Conservation (phyloP, 2,888 invertebrate genomes). For the Synanthedon formicaeformis region DNA sequence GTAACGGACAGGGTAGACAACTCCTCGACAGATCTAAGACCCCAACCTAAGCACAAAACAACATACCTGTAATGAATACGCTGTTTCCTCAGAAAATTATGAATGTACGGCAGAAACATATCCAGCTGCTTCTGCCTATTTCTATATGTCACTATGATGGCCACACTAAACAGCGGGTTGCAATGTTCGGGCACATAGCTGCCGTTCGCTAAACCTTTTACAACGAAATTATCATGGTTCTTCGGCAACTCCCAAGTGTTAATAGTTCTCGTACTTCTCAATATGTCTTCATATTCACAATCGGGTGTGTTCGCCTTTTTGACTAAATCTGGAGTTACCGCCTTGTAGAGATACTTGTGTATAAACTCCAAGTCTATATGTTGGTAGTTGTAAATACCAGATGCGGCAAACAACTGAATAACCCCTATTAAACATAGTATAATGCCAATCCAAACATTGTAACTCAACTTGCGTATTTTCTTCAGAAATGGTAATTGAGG, state of each 20-base stretch:
- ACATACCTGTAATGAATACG: constrained; percentile 79
- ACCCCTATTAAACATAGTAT: constrained; percentile 24
- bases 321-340: constrained; percentile 22
- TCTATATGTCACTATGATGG: constrained; percentile 84
- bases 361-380: constrained; percentile 28
- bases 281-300: constrained; percentile 40
- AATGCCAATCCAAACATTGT: constrained; percentile 21
- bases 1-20: too few relatives aligned
- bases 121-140: constrained; percentile 81
- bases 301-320: constrained; percentile 19
- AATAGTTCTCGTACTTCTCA: constrained; percentile 23
- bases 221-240: constrained; percentile 22
- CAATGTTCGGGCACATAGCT: constrained; percentile 41
- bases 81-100: constrained; percentile 85
- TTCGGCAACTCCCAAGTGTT: constrained; percentile 25
- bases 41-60: too few relatives aligned
- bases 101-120: constrained; percentile 86
- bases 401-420: constrained; percentile 24
- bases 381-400: constrained; percentile 32
- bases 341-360: constrained; percentile 21
- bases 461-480: constrained; percentile 26
- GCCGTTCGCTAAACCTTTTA: constrained; percentile 15
- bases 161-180: constrained; percentile 73
- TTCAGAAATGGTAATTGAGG: constrained; percentile 24
- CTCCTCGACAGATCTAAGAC: too few relatives aligned